Base-by-base conservation (phyloP, 2,888 invertebrate genomes). In the Acanthosoma haemorrhoidale region DNA sequence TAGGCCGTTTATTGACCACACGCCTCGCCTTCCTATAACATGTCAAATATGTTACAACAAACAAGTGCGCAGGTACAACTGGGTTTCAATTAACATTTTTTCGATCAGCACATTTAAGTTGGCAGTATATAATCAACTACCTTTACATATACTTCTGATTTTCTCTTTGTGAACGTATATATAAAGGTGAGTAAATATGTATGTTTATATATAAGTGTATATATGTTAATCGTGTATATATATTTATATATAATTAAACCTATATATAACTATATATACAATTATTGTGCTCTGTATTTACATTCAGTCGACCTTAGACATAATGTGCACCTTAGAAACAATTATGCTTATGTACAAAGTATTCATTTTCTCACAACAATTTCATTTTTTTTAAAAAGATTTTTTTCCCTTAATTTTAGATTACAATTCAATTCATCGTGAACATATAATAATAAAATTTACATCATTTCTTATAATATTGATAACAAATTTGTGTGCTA, bases 291-390 rank as follows among this genome's bases (percentile, higher is more conserved):
- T 64, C 39, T 41, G 41, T 64, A 64, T 64, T 64, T 64, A 64
- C 64, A 64, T 39, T 64, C 64, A 64, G 64, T 64, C 64, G 29
- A 64, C 41, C 64, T 64, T 64, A 64, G 64, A 64, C 64, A 64
- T 64, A 64, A 41, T 64, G 64, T 64, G 64, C 64, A 64, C 39
- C 64, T 39, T 64, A 64, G n/a, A 64, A 64, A 64, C 64, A 64
- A 64, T 51, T 29, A 39, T 64, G 25, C 39, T 25, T 64, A 64
- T 64, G 29, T 64, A 64, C 64, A 64, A 64, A 64, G 64, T 64
- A 64, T 39, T 39, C 11, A 13, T 36, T 21, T 60, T 36, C 41
- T 39, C 29, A 64, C 64, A 64, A 29, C 39, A n/a, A 64, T 64
- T 64, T 39, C 39, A 36, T 64, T 36, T n/a, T 57, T 21, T 63